Evolutionary conservation across 2,888 invertebrate species (phyloP).

Genomic region (Acanthoscelides obtectus): DNA sequence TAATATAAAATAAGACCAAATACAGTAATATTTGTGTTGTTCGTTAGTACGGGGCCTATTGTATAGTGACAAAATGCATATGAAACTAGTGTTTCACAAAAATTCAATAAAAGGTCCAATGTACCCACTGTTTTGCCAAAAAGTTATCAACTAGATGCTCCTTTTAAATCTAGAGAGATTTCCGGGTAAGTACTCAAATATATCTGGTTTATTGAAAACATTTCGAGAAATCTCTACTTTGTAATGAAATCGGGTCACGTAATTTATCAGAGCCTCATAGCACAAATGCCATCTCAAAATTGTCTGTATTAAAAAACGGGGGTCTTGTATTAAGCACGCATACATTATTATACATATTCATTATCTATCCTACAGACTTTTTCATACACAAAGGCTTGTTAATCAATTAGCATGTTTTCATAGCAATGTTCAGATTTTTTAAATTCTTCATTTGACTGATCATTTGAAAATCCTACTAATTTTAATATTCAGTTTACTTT

Average conservation of each 20-base stretch:
- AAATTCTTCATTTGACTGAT: no score
- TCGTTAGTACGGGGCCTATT: not conserved
- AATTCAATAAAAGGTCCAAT: not conserved
- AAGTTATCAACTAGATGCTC: not conserved
- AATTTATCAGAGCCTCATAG: not conserved
- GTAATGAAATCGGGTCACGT: not conserved
- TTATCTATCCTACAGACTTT: not conserved
- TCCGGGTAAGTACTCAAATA: not conserved
- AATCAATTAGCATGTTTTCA: not conserved
- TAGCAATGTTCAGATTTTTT: not conserved
- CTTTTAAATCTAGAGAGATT: not conserved
- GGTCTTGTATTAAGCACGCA: not conserved
- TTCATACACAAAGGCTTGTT: not conserved
- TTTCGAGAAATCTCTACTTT: not conserved
- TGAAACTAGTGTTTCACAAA: not conserved
- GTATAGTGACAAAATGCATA: not conserved
- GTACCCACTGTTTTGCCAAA: not conserved
- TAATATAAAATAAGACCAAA: not conserved
- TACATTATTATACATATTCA: not conserved
- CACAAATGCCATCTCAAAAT: not conserved
- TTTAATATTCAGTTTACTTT: no score
- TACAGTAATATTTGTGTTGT: not conserved
- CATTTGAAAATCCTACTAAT: no score
- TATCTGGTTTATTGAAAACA: not conserved
- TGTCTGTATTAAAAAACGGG: not conserved